Conservation (phyloP, 2,888 invertebrate species). For the Dynastes tityus region DNA sequence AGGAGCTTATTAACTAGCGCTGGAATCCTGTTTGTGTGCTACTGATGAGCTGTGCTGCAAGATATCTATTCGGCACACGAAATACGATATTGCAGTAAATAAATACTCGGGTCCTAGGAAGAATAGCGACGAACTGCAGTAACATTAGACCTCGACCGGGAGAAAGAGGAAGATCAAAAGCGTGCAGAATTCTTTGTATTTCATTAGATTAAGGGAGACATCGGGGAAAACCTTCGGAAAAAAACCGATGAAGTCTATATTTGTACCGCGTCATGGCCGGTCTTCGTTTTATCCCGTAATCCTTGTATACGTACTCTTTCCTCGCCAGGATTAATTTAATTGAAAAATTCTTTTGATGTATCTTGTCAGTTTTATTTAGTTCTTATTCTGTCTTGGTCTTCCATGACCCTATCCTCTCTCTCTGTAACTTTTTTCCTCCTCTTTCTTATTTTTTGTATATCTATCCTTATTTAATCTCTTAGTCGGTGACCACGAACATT, state of each 20-base stretch:
- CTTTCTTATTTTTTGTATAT: background rate
- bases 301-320: background rate
- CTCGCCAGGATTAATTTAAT: conserved; percentile 50
- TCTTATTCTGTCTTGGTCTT: conserved; percentile 8
- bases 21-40: too few relatives aligned
- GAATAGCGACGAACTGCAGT: too few relatives aligned
- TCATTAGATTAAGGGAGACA: conserved; percentile 45
- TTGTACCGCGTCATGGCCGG: conserved; percentile 11
- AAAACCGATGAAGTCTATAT: conserved; percentile 42
- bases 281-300: conserved; percentile 30
- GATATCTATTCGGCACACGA: too few relatives aligned
- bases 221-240: conserved; percentile 33
- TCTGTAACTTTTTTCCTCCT: background rate
- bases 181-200: conserved; percentile 45
- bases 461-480: background rate
- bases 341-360: conserved; percentile 52
- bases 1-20: too few relatives aligned
- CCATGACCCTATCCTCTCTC: background rate
- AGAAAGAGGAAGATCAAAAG: conserved; percentile 34
- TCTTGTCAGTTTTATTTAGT: conserved; percentile 51
- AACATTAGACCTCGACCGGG: too few relatives aligned
- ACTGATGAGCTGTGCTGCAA: too few relatives aligned
- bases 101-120: too few relatives aligned
- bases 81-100: too few relatives aligned
- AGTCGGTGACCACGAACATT: too few relatives aligned